A percentile compares a stretch with the other conserved stretches of the same genome.
Evolutionary conservation across 2,797 vertebrate genomes (phyloP).

Genomic region (Anguilla megastoma): DNA sequence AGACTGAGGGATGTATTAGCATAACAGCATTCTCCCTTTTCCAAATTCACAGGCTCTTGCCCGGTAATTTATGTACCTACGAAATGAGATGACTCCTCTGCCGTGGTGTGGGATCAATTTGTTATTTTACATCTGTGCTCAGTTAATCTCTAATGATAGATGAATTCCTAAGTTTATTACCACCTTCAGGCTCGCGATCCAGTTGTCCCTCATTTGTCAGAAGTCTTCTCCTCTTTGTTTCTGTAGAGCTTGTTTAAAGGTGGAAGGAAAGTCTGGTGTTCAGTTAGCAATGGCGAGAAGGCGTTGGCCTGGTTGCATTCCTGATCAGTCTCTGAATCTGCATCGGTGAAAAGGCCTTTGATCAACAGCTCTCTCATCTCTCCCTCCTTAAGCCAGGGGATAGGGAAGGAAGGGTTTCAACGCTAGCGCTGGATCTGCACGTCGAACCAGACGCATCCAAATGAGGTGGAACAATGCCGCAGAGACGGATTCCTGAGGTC

Average conservation of each 20-base stretch:
- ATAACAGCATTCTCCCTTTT: slow-evolving; percentile 35
- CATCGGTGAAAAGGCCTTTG: background rate
- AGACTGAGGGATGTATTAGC: slow-evolving; percentile 36
- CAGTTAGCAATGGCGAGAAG: slow-evolving; percentile 5
- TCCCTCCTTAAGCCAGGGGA: background rate
- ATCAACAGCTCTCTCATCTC: background rate
- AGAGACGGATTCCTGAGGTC: background rate
- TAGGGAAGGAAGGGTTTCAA: background rate
- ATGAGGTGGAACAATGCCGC: background rate
- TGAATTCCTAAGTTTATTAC: slow-evolving; percentile 37
- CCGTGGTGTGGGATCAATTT: slow-evolving; percentile 35
- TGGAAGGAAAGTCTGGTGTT: slow-evolving; percentile 1
- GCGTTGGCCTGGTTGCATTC: background rate
- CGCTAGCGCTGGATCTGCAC: background rate
- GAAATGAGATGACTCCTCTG: slow-evolving; percentile 33
- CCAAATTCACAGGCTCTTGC: slow-evolving; percentile 30
- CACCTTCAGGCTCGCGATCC: slow-evolving; percentile 36
- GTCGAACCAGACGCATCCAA: background rate
- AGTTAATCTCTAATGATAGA: slow-evolving; percentile 41
- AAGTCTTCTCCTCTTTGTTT: background rate
- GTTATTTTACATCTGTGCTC: slow-evolving; percentile 38
- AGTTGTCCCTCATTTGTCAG: slow-evolving; percentile 41
- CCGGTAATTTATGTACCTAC: slow-evolving; percentile 41
- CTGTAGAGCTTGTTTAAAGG: slow-evolving; percentile 30
- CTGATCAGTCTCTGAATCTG: background rate